A percentile compares a stretch with the other conserved stretches of the same genome.
These are phyloP conservation scores for Chymomyza caudatula DNA, from an alignment of 2,888 invertebrate genomes.

Conservation along the genomic window DNA sequence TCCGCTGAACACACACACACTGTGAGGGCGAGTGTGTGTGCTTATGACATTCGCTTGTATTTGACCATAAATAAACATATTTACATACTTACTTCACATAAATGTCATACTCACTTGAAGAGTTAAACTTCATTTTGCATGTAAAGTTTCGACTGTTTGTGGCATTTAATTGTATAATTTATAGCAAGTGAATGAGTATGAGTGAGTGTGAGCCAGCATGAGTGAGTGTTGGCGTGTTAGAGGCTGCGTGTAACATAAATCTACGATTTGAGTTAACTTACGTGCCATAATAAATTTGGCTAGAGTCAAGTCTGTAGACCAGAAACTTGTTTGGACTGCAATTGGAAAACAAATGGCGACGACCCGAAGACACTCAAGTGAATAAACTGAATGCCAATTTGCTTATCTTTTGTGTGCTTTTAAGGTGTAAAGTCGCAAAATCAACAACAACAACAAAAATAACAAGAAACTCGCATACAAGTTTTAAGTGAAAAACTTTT, in stretches of 20 bases:
- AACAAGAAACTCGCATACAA: not conserved
- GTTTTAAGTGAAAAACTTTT: not conserved
- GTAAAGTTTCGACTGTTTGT: not conserved
- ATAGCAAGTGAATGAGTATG: not conserved
- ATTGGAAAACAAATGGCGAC: constrained; percentile 17
- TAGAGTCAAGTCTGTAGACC: not conserved
- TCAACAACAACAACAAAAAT: not conserved
- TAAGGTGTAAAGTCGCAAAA: not conserved
- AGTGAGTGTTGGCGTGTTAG: constrained; percentile 1
- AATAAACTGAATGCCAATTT: constrained; percentile 27
- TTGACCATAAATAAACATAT: not conserved
- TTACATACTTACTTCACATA: not conserved
- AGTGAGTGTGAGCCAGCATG: not conserved
- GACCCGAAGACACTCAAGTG: constrained; percentile 16
- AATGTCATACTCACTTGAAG: not conserved
- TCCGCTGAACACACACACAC: not conserved
- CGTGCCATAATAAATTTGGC: constrained; percentile 7
- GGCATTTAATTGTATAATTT: not conserved
- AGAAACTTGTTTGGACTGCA: constrained; percentile 13
- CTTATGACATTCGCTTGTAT: not conserved
- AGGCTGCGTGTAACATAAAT: not conserved
- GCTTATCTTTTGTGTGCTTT: not conserved
- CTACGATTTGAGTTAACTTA: not conserved
- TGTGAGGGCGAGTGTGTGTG: not conserved
- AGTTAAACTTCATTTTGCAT: not conserved